Conservation (phyloP, 2,113 vertebrate species). For the Notarius quadriscutis region DNA sequence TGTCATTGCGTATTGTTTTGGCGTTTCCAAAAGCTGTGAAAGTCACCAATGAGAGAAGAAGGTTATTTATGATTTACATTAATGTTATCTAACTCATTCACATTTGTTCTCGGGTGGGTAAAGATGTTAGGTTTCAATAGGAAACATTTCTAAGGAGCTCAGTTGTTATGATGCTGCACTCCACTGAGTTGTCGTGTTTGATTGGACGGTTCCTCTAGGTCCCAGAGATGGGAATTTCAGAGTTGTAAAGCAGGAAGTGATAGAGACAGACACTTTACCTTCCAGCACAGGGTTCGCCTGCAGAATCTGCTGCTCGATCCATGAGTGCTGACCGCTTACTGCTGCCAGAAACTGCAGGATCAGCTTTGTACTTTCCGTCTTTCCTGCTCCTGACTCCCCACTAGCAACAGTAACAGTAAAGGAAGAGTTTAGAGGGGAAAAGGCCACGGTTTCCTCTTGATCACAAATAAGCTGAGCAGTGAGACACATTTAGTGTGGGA, state of each 20-base stretch:
- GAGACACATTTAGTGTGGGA: not conserved
- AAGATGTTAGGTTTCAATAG: not conserved
- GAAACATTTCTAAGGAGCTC: not conserved
- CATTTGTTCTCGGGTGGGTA: not conserved
- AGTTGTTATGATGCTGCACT: not conserved
- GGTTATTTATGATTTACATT: not conserved
- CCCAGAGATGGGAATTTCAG: not conserved
- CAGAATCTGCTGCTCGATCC: constrained; percentile 89
- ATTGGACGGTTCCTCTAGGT: not conserved
- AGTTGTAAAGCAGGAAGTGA: not conserved
- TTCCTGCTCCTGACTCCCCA: constrained; percentile 94
- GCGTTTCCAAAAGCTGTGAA: constrained; percentile 91
- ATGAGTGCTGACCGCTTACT: constrained; percentile 85
- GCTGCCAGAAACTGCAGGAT: constrained; percentile 90
- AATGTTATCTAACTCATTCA: not conserved
- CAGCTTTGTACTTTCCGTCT: constrained; percentile 93
- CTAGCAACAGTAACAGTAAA: constrained; percentile 61
- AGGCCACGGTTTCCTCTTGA: not conserved
- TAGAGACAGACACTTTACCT: constrained; percentile 70
- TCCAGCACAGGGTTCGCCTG: constrained; percentile 94
- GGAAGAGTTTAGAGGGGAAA: not conserved
- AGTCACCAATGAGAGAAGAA: not conserved
- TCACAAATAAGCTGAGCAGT: not conserved
- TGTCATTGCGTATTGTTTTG: constrained; percentile 91
- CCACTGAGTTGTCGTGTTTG: not conserved